These are phyloP conservation scores for Euleptes europaea DNA, from an alignment of 2,113 vertebrate genomes.

Conservation along the genomic window DNA sequence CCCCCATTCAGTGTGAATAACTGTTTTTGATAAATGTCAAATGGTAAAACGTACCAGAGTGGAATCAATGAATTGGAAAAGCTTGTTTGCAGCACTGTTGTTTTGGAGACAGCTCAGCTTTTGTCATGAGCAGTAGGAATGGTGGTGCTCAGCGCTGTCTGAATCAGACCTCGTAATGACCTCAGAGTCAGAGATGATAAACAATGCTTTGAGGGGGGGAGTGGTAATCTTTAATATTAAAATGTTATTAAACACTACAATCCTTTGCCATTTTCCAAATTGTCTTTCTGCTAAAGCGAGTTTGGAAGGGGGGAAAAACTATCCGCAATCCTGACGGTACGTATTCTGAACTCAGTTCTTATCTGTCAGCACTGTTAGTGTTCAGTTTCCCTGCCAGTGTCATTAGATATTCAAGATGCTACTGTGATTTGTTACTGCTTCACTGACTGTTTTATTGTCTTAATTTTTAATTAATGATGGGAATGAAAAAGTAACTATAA, in stretches of 20 bases:
- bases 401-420: slow-evolving; percentile 35
- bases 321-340: not conserved
- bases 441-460: slow-evolving; percentile 45
- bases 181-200: slow-evolving; percentile 3
- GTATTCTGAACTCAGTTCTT: slow-evolving; percentile 28
- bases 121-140: not conserved
- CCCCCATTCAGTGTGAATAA: slow-evolving; percentile 48
- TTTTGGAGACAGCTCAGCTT: not conserved
- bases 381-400: slow-evolving; percentile 9
- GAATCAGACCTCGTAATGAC: slow-evolving; percentile 17
- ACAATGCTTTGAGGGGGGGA: not conserved
- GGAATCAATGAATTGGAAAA: slow-evolving; percentile 59
- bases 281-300: not conserved
- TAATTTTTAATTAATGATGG: slow-evolving; percentile 61
- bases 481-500: slow-evolving; percentile 41
- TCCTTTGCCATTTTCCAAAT: not conserved
- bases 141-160: not conserved
- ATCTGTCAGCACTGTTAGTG: slow-evolving; percentile 10
- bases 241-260: slow-evolving; percentile 9
- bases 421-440: slow-evolving; percentile 36
- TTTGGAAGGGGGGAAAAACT: slow-evolving; percentile 38
- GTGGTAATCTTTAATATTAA: slow-evolving; percentile 29
- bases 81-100: slow-evolving; percentile 32
- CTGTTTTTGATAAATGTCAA: slow-evolving; percentile 37
- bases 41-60: slow-evolving; percentile 35